Conservation (phyloP, 1,140 invertebrate species). For the Pseudomyrmex dendroicus region DNA sequence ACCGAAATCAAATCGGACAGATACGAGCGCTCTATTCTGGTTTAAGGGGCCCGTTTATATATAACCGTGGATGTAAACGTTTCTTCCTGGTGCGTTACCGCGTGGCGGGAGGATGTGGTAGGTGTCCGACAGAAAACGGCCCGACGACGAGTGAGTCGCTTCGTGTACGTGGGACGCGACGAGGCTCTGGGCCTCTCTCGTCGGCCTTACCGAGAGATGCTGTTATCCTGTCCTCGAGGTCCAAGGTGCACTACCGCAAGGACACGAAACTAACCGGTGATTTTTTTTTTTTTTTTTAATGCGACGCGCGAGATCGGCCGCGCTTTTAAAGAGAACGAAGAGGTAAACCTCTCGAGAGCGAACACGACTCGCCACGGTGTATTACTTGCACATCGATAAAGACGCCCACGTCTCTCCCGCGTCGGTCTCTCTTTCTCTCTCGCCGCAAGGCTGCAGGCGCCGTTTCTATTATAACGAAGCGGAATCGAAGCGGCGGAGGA, state of each 20-base stretch:
- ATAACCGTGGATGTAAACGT: conserved; percentile 20
- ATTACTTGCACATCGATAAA: conserved; percentile 78
- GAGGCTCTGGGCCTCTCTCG: conserved; percentile 54
- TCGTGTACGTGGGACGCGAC: conserved; percentile 55
- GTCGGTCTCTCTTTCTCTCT: conserved; percentile 34
- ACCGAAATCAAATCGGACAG: conserved; percentile 36
- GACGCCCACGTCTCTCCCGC: conserved; percentile 71
- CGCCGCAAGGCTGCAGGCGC: conserved; percentile 39
- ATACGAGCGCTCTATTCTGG: conserved; percentile 26
- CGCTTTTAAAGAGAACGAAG: conserved; percentile 28
- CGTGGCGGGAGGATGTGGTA: conserved; percentile 29
- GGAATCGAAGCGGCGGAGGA: conserved; percentile 41
- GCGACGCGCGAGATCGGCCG: conserved; percentile 27
- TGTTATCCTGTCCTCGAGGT: conserved; percentile 67
- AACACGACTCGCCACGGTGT: conserved; percentile 56
- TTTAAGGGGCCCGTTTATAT: conserved; percentile 3
- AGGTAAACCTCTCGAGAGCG: neutral
- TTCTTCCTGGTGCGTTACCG: conserved; percentile 63
- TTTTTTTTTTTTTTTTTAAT: conserved; percentile 61
- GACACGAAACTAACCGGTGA: conserved; percentile 67
- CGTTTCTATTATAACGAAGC: conserved; percentile 49
- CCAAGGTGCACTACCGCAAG: conserved; percentile 72
- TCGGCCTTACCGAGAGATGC: conserved; percentile 66
- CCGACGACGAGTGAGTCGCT: conserved; percentile 34
- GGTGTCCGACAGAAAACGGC: conserved; percentile 33